These are phyloP conservation scores for Siniperca knerii DNA, from an alignment of 2,113 vertebrate genomes.

Conservation along the genomic window DNA sequence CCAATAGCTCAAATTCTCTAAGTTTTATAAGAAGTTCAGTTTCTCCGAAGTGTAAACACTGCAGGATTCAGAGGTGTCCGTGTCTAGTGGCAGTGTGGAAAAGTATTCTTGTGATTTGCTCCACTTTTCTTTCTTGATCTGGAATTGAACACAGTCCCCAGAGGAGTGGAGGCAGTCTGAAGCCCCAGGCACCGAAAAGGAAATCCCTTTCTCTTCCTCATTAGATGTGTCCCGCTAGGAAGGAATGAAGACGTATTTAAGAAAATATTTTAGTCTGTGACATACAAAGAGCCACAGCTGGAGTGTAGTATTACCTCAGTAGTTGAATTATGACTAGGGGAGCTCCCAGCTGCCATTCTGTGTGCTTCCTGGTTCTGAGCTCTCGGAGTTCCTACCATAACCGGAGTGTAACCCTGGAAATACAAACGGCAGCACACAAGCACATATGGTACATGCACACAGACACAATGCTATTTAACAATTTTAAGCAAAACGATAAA, in stretches of 20 bases:
- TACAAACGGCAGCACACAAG: constrained; percentile 19
- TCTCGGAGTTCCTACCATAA: constrained; percentile 21
- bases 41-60: constrained; percentile 82
- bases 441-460: not conserved
- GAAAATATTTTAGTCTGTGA: not conserved
- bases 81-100: constrained; percentile 75
- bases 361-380: constrained; percentile 52
- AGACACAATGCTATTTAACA: not conserved
- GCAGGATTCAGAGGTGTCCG: constrained; percentile 70
- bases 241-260: constrained; percentile 3
- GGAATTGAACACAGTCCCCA: constrained; percentile 77
- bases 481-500: not conserved
- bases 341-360: constrained; percentile 20
- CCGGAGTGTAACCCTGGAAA: constrained; percentile 67
- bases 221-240: constrained; percentile 20
- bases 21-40: constrained; percentile 76
- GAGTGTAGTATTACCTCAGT: constrained; percentile 54
- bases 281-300: not conserved
- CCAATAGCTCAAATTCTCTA: not conserved
- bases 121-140: constrained; percentile 68
- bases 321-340: constrained; percentile 34
- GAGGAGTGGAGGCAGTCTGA: constrained; percentile 80
- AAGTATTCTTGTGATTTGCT: constrained; percentile 63
- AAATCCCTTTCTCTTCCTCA: constrained; percentile 58
- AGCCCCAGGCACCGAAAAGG: constrained; percentile 67